Percentiles rank a stretch among this genome's conserved stretches.
These are phyloP conservation scores for Equus quagga DNA, from an alignment of 2,113 vertebrate genomes.

Conservation along the genomic window DNA sequence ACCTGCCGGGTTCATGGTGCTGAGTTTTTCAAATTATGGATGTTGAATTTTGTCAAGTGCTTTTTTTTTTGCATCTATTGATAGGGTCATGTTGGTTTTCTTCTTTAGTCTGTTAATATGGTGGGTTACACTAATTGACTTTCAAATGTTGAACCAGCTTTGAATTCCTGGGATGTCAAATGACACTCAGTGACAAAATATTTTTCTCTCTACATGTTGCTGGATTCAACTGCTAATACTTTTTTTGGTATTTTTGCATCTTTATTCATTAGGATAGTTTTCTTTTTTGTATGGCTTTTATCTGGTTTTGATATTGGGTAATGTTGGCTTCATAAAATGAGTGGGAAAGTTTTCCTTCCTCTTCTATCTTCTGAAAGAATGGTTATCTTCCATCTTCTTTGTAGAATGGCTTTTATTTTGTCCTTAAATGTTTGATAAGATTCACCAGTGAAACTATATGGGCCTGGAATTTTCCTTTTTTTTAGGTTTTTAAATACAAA, in stretches of 20 bases:
- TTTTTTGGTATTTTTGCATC: background rate
- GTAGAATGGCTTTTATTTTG: background rate
- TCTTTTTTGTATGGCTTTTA: background rate
- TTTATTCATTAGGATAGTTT: background rate
- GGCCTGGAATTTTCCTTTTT: background rate
- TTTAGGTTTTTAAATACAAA: background rate
- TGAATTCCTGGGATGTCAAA: background rate
- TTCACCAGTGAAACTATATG: background rate
- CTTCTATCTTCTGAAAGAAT: background rate
- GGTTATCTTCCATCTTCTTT: background rate
- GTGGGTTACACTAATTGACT: background rate
- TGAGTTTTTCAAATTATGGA: background rate
- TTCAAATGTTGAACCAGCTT: background rate
- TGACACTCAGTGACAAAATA: background rate
- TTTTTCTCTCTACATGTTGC: background rate
- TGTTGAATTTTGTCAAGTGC: background rate
- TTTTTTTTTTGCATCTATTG: background rate
- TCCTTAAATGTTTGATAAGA: background rate
- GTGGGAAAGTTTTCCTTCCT: background rate
- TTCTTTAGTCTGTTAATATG: background rate
- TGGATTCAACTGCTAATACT: background rate
- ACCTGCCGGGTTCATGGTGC: background rate
- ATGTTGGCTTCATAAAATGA: background rate
- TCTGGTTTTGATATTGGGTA: background rate
- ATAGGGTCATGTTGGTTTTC: background rate